Conservation (phyloP, 2,888 invertebrate genomes). For the Heliconius hortense region DNA sequence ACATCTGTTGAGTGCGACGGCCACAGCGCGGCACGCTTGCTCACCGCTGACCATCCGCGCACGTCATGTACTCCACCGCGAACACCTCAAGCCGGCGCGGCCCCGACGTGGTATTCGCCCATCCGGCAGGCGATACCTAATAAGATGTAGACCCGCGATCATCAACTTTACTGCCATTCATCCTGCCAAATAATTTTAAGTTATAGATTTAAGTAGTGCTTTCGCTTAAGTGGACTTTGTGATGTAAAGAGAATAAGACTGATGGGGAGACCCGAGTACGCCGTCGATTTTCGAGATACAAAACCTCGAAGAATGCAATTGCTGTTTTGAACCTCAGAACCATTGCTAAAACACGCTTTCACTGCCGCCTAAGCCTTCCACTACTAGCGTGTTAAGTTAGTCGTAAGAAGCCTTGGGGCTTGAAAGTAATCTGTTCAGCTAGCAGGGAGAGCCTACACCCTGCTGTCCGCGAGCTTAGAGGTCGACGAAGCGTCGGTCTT, state of each 20-base stretch:
- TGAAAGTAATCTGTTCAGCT: constrained; percentile 43
- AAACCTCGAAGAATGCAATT: constrained; percentile 48
- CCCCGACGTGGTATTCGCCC: constrained; percentile 56
- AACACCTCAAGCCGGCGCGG: constrained; percentile 52
- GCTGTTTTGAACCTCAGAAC: constrained; percentile 54
- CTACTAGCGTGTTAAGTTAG: constrained; percentile 57
- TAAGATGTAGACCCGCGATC: constrained; percentile 52
- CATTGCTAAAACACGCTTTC: constrained; percentile 65
- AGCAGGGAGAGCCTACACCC: constrained; percentile 49
- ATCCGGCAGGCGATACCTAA: constrained; percentile 60
- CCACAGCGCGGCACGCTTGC: constrained; percentile 70
- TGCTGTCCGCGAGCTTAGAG: constrained; percentile 49
- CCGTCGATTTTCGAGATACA: constrained; percentile 27
- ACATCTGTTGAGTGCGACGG: constrained; percentile 74
- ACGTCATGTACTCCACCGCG: constrained; percentile 61
- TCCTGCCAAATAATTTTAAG: constrained; percentile 51
- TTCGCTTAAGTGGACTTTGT: constrained; percentile 56
- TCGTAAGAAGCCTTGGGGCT: constrained; percentile 48
- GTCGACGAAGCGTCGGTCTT: constrained; percentile 49
- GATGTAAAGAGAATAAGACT: constrained; percentile 53
- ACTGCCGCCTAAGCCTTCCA: constrained; percentile 65
- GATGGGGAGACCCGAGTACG: constrained; percentile 45
- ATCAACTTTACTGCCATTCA: constrained; percentile 58
- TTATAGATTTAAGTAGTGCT: constrained; percentile 55
- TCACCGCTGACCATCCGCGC: constrained; percentile 69